Evolutionary conservation across 2,888 invertebrate species (phyloP), one percentile per base, ranked within the genome.

Genomic region (Polymixis lichenea): DNA sequence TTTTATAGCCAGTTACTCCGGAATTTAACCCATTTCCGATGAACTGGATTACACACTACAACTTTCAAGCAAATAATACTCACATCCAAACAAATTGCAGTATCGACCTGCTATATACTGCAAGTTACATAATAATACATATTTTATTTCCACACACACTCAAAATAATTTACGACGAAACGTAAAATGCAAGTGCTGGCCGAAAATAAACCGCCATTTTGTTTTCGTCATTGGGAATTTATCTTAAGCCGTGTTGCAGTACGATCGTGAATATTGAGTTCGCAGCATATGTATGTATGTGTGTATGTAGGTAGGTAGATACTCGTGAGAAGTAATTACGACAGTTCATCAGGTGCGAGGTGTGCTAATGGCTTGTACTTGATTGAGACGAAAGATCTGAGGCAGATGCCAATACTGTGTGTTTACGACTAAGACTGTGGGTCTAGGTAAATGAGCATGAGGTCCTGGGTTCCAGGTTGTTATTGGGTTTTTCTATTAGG

Each of bases 241-340:
- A 61, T 65, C 25, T 80, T 77, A 62, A 38, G 73, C 80, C 73
- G 73, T 62, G 51, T 72, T 83, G 77, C 80, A 58, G 74, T 62
- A 55, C 61, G 73, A 25, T 65, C 71, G 77, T 66, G 64, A 28
- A 64, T 65, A 69, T 60, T 68, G 76, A 80, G 70, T 76, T 72
- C 51, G 46, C 58, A 38, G 28, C n/a, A n/a, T n/a, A n/a, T n/a
- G n/a, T n/a, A n/a, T n/a, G n/a, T n/a, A n/a, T n/a, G n/a, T n/a
- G 4, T 11, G 2, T 25, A 62, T 51, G 25, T 64, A 6, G 66
- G 38, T 68, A n/a, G n/a, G 46, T 19, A 32, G 25, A 32, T 70
- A 72, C 68, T 60, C 67, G 72, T 79, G 81, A 73, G 77, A 86
- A 83, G 72, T 46, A 79, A 85, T 86, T 83, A 83, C 77, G 46